Evolutionary conservation across 1,140 invertebrate species (phyloP), one percentile per base, ranked within the genome.

Genomic region (Neodiprion virginianus): DNA sequence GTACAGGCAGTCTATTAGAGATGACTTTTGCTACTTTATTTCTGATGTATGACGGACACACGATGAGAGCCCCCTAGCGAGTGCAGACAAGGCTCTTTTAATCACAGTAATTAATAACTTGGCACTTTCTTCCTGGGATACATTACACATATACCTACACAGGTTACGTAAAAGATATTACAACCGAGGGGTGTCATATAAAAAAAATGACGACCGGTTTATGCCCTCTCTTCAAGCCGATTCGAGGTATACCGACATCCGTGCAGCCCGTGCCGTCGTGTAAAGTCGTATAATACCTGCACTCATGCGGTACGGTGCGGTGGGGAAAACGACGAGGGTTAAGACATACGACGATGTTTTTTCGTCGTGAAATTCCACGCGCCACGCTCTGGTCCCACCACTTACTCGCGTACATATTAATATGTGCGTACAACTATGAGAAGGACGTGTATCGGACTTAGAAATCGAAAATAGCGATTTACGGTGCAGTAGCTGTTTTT

Each of bases 41-140:
- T 61, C n/a, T 61, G 28, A 40, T 5, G 28, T 61, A 61, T 17
- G 8, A 61, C 53, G 53, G 53, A 61, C 53, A 61, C 53, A 8
- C 53, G 53, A 61, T 61, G 53, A 61, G 53, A 61, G 53, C 53
- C 53, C 14, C 53, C 53, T 61, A 61, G 53, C 53, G 53, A 61
- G 53, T 40, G 28, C 53, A 17, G 53, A 61, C 53, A 61, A 61
- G 53, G n/a, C 53, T 61, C 53, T 17, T 61, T 61, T 61, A 61
- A 61, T 61, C 11, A 61, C 53, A 61, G 53, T 61, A 61, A 61
- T 61, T 61, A 61, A 61, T 61, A 61, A 61, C 53, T 61, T 61
- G 53, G 53, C 53, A 61, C 53, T 61, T 61, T 61, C 53, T 61
- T 61, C 53, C 53, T 61, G 5, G 11, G 11, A 61, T 61, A 40